Evolutionary conservation across 1,140 invertebrate genomes (phyloP), one percentile per base, ranked within the genome.

Genomic region (Drosophila neocordata): DNA sequence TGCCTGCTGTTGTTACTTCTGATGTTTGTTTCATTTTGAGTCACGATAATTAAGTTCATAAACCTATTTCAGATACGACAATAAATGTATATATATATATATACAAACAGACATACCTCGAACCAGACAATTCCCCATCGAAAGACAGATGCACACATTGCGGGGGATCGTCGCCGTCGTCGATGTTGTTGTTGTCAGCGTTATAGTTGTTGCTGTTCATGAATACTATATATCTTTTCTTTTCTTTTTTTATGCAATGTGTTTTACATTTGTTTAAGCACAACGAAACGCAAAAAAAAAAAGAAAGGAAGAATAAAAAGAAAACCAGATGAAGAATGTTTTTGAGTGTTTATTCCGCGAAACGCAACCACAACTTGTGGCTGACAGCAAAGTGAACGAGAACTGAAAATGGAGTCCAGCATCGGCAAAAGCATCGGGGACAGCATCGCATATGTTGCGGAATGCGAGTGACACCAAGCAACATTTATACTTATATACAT

Each of bases 361-460:
- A 38, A 57, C 77, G 77, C 62, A 44, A 57, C 77, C 81, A 68
- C 80, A 85, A 85, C 82, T 81, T 87, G 81, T 85, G 82, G 82
- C 78, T 84, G 80, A 57, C 75, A 59, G 55, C 75, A 62, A 87
- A 65, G 44, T 65, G 51, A 65, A 73, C 53, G 72, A 73, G 13
- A 48, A 59, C 74, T 77, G 58, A 65, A 69, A 65, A 69, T 65
- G 68, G 69, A 75, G 57, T 63, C 52, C 69, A 34, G 20, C 73
- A 73, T 48, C 41, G 15, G 73, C 73, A 35, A 60, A 63, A 34
- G 20, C 73, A 73, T 48, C 41, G 15, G 73, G 69, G 41, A 60
- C 69, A 63, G 62, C 51, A 56, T 35, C 53, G 44, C 38, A 44
- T 27, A 64, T 73, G 65, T 69, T 73, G 70, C 60, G 31, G 41